Conservation (phyloP, 1,140 invertebrate genomes). For the Hycleus phaleratus region DNA sequence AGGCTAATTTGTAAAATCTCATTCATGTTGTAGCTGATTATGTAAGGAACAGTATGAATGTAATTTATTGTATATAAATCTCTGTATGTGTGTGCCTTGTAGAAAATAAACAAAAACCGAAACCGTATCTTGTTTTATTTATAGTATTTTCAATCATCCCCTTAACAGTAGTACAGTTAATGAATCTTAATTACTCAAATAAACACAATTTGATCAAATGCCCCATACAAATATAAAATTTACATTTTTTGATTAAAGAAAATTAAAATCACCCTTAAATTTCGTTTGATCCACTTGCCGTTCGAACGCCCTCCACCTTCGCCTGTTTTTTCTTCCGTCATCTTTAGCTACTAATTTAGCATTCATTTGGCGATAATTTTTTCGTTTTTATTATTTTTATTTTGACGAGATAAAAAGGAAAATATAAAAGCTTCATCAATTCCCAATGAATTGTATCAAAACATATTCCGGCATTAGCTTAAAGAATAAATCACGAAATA, state of each 20-base stretch:
- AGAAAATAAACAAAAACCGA: slow-evolving; percentile 28
- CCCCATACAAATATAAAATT: slow-evolving; percentile 7
- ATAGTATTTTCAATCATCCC: no score
- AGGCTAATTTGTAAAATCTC: slow-evolving; percentile 1
- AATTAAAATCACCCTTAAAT: slow-evolving; percentile 1
- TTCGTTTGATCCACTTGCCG: background rate
- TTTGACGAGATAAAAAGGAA: slow-evolving; percentile 1
- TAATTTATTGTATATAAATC: slow-evolving; percentile 42
- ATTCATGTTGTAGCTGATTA: background rate
- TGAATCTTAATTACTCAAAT: slow-evolving; percentile 18
- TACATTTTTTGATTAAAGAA: slow-evolving; percentile 20
- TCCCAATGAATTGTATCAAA: slow-evolving; percentile 32
- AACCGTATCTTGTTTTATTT: background rate
- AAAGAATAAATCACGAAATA: no score
- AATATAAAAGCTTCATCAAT: slow-evolving; percentile 19
- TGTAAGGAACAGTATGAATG: slow-evolving; percentile 27
- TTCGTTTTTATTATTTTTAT: slow-evolving; percentile 4
- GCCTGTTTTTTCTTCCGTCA: no score
- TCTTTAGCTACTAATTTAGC: no score
- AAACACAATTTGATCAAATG: slow-evolving; percentile 15
- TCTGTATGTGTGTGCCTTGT: slow-evolving; percentile 42
- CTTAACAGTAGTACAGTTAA: background rate
- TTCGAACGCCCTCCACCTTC: background rate
- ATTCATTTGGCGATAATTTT: no score
- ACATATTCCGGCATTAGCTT: slow-evolving; percentile 23